phyloP scores from a whole-genome alignment of 2,888 invertebrate genomes.

The Sympetrum striolatum region DNA sequence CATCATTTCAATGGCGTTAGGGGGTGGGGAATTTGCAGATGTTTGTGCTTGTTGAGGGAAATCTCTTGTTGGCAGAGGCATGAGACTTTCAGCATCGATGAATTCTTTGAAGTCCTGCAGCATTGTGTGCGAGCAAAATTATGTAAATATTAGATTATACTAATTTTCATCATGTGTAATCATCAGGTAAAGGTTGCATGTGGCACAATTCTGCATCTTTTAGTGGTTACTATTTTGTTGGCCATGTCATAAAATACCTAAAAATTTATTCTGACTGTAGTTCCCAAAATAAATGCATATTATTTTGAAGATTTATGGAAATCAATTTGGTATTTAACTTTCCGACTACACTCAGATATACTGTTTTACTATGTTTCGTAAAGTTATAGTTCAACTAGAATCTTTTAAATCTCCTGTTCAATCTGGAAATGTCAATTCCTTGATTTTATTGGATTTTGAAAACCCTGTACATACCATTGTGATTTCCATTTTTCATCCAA shows the following conservation, averaged over 20 bases:
- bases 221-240: background rate
- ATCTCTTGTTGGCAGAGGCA: constrained; percentile 85
- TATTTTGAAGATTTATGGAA: background rate
- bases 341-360: background rate
- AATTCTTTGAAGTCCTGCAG: constrained; percentile 86
- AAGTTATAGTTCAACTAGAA: no score
- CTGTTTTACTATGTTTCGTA: background rate
- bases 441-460: no score
- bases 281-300: background rate
- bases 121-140: constrained; percentile 38
- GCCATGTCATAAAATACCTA: background rate
- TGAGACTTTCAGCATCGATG: constrained; percentile 87
- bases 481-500: no score
- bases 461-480: no score
- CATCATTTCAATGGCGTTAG: constrained; percentile 37
- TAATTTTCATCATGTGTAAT: background rate
- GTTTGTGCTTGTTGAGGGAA: constrained; percentile 62
- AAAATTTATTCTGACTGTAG: background rate
- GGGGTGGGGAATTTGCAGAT: constrained; percentile 36
- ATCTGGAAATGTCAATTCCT: no score
- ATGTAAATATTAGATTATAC: constrained; percentile 16
- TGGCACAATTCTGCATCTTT: background rate
- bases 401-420: no score
- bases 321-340: background rate
- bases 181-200: background rate